These are phyloP conservation scores for Cardinalis cardinalis DNA, from an alignment of 2,113 vertebrate genomes.

Conservation along the genomic window DNA sequence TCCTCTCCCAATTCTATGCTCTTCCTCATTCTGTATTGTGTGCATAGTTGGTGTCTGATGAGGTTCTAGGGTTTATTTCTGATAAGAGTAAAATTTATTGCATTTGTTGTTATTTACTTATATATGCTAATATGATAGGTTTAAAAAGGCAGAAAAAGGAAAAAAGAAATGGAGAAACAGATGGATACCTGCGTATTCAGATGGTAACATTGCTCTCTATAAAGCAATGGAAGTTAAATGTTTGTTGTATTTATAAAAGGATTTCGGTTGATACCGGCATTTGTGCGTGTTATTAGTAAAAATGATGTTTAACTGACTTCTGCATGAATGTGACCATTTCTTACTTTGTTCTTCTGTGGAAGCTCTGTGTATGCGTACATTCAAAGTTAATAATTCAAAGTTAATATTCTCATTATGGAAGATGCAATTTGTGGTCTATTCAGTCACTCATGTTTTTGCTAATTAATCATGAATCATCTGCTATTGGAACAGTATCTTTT, in stretches of 20 bases:
- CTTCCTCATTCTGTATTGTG: not conserved
- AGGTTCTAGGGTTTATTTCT: not conserved
- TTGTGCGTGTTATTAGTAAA: not conserved
- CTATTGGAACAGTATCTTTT: constrained; percentile 35
- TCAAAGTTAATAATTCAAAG: constrained; percentile 11
- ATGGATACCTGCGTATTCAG: not conserved
- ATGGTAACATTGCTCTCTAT: not conserved
- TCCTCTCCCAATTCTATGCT: not conserved
- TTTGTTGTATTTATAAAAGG: not conserved
- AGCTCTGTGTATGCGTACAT: not conserved
- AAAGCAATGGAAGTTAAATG: not conserved
- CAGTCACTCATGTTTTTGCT: constrained; percentile 36
- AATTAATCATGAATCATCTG: constrained; percentile 59
- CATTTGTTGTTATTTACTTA: not conserved
- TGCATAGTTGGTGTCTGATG: not conserved
- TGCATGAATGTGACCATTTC: not conserved
- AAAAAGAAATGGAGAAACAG: not conserved
- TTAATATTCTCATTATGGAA: constrained; percentile 25
- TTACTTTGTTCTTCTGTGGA: not conserved
- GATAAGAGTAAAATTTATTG: not conserved
- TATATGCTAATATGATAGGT: not conserved
- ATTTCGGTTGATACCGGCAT: not conserved
- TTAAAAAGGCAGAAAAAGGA: not conserved
- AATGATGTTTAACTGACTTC: not conserved
- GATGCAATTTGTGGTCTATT: constrained; percentile 15